Evolutionary conservation across 2,113 vertebrate species (phyloP), one percentile per base, ranked within the genome.

Genomic region (Solenodon paradoxus): DNA sequence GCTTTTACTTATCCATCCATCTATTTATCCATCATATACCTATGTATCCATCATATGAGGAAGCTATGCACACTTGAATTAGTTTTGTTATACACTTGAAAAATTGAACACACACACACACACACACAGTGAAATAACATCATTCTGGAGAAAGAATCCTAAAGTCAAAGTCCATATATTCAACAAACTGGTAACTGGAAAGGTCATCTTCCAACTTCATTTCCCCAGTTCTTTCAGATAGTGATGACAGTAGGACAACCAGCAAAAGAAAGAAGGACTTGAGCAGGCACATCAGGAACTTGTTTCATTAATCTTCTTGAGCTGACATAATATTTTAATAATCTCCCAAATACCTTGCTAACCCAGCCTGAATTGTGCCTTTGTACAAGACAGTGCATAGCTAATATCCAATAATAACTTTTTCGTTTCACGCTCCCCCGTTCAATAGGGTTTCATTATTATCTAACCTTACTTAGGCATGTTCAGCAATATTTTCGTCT

Each of bases 341-440:
- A 89, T 86, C 28, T 96, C n/a, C 66, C 71, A 68, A 89, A 90
- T 84, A 84, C 79, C 53, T 91, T 45, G 26, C 42, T 74, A 93
- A 74, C 69, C 12, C 84, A 95, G 7, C 10, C 74, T 87, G 49
- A 95, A 90, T 79, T 35, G 16, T 32, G 57, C 72, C 95, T 94
- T 95, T 78, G 57, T 95, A 64, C 5, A 51, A 51, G 12, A 71
- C 7, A 49, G 47, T 81, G 68, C 75, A 24, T 92, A 90, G 45
- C 87, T 84, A 96, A 96, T 93, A 72, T 68, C 95, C 69, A 80
- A 92, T 97, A 97, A 95, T 74, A 98, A 85, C 82, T 94, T 95
- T 88, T 95, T 6, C 97, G 85, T 94, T 95, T 81, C 32, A 2
- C 91, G 26, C 59, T 95, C 94, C 77, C 77, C 47, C 71, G 28